Conservation (phyloP, 2,888 invertebrate genomes). For the Ophion costatus region DNA sequence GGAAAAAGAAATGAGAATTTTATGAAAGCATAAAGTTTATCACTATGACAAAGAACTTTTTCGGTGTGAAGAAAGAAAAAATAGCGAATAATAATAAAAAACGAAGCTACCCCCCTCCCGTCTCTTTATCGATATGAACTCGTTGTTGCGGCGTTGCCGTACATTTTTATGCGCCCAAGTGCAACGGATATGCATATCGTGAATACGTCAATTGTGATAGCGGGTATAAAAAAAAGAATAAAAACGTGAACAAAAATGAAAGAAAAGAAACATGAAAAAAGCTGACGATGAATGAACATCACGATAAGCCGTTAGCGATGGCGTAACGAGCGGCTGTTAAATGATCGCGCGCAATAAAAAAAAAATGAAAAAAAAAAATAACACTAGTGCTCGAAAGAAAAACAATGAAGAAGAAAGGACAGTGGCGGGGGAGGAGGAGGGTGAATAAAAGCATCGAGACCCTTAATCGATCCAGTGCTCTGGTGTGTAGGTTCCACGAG, state of each 20-base stretch:
- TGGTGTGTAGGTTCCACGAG: constrained; percentile 13
- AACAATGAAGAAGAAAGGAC: constrained; percentile 11
- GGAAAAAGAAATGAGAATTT: no score
- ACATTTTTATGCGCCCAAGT: constrained; percentile 8
- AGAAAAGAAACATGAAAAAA: constrained; percentile 13
- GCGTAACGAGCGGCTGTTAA: constrained; percentile 45
- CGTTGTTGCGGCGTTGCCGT: constrained; percentile 4
- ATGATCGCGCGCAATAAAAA: constrained; percentile 31
- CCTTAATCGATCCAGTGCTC: constrained; percentile 48
- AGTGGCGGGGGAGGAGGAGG: neutral
- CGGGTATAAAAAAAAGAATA: neutral
- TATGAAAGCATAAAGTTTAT: no score
- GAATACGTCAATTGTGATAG: constrained; percentile 34
- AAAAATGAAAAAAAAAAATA: neutral
- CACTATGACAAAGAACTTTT: no score
- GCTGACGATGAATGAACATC: constrained; percentile 42
- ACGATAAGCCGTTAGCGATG: constrained; percentile 49
- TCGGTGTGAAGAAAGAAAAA: no score
- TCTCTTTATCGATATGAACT: constrained; percentile 14
- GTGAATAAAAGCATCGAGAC: constrained; percentile 47
- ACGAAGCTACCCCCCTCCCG: no score
- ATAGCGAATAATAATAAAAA: no score
- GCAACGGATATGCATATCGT: constrained; percentile 22
- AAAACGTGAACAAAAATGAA: neutral
- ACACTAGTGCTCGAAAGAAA: constrained; percentile 16